Evolutionary conservation across 2,888 invertebrate species (phyloP).

Genomic region (Ceratothoa steindachneri): DNA sequence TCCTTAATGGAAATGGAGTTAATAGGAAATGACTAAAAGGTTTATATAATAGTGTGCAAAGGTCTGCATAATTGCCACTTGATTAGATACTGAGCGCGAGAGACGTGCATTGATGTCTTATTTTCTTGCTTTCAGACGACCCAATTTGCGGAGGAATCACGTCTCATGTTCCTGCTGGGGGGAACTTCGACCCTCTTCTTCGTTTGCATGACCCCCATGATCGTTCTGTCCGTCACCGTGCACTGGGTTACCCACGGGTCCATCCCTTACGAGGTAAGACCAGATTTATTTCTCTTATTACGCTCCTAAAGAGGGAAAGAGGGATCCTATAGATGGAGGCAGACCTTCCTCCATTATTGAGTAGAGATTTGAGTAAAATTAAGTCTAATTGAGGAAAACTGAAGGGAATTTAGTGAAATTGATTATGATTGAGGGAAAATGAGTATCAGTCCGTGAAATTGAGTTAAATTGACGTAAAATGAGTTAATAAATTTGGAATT

Average conservation of each 20-base stretch:
- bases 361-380: no score
- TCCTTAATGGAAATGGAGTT: slow-evolving; percentile 2
- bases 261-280: slow-evolving; percentile 58
- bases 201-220: slow-evolving; percentile 68
- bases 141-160: slow-evolving; percentile 65
- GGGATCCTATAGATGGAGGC: no score
- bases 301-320: not conserved
- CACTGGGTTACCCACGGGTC: slow-evolving; percentile 62
- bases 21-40: not conserved
- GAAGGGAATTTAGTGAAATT: no score
- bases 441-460: no score
- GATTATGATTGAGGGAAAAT: no score
- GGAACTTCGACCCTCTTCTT: slow-evolving; percentile 64
- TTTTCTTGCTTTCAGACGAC: slow-evolving; percentile 59
- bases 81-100: not conserved
- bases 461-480: no score
- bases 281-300: not conserved
- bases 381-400: no score
- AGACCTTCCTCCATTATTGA: no score
- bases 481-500: no score
- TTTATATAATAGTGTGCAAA: no score
- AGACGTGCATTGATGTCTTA: not conserved
- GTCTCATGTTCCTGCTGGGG: slow-evolving; percentile 63
- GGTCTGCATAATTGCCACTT: no score
- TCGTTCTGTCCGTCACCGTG: slow-evolving; percentile 65